Evolutionary conservation across 1,140 invertebrate genomes (phyloP), one percentile per base, ranked within the genome.

Genomic region (Pissodes strobi): DNA sequence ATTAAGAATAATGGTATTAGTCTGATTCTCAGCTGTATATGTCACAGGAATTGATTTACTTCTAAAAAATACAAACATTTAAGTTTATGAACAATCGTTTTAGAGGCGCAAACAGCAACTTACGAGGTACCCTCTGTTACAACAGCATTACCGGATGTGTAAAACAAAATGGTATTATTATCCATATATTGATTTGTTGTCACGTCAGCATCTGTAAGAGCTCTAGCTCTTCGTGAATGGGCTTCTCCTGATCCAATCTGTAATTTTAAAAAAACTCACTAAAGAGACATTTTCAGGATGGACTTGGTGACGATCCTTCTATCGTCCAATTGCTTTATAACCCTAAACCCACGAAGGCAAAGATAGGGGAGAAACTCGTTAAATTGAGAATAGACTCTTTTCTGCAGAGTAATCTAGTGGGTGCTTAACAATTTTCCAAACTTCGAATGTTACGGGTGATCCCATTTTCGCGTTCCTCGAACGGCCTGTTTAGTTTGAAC

Each of bases 241-340:
- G 34, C 13, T 41, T 56, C 64, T 17, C 63, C 64, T 18, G 72
- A 63, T 51, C 48, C 60, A 52, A 64, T 62, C 69, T 71, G 43
- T 34, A 18, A 53, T 41, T 17, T 59, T 2, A n/a, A n/a, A n/a
- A n/a, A n/a, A n/a, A n/a, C n/a, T n/a, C n/a, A n/a, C n/a, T n/a
- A n/a, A n/a, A n/a, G 46, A 15, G 25, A 61, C 58, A 13, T 64
- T 64, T 57, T 69, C 69, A 13, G 69, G 48, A 15, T 46, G n/a
- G n/a, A n/a, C n/a, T n/a, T n/a, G n/a, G n/a, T n/a, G n/a, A n/a
- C n/a, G n/a, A n/a, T n/a, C n/a, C n/a, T n/a, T n/a, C n/a, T n/a
- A n/a, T n/a, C n/a, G n/a, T n/a, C n/a, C n/a, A n/a, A n/a, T n/a
- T n/a, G n/a, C n/a, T n/a, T n/a, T n/a, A n/a, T n/a, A n/a, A n/a